Evolutionary conservation across 2,888 invertebrate species (phyloP), one percentile per base, ranked within the genome.

Genomic region (Meteorus cinctellus): DNA sequence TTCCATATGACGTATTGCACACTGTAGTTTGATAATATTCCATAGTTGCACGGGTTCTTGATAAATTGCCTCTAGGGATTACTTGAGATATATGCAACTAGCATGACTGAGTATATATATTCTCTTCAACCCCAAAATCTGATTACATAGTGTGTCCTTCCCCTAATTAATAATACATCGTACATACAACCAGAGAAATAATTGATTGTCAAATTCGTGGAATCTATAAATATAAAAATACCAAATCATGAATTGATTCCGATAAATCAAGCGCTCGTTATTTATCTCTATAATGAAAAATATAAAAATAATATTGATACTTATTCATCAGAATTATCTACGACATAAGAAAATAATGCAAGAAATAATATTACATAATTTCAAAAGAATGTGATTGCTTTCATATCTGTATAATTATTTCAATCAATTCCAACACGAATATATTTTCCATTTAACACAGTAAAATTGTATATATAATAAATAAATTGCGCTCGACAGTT

Each of bases 51-150:
- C 8, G 24, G 55, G 55, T 19, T 75, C 77, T 83, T 87, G 87
- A 88, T 85, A 86, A 85, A 88, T 88, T 83, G 85, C 85, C 84
- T 83, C 84, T 86, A 77, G 87, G 86, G 88, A 84, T 86, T 86
- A 86, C 85, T 87, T 86, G 84, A 82, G 81, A 82, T 55, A 24
- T 55, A 8, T 55, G 81, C 82, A 84, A 84, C 84, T 81, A 84
- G 86, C 83, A 78, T 78, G 79, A 79, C 55, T 19, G 19, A 55
- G 24, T 19, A 55, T 55, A 19, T 55, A 24, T 55, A 6, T 55
- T 19, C 6, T n/a, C 19, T 55, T 78, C 74, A 82, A 83, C 84
- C 81, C 81, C 82, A 82, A 55, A 55, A 85, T 86, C 86, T 82
- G 86, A 87, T 88, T 85, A 85, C 81, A 80, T 41, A 41, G 12